Evolutionary conservation across 2,888 invertebrate genomes (phyloP), one percentile per base, ranked within the genome.

Genomic region (Spodoptera picta): DNA sequence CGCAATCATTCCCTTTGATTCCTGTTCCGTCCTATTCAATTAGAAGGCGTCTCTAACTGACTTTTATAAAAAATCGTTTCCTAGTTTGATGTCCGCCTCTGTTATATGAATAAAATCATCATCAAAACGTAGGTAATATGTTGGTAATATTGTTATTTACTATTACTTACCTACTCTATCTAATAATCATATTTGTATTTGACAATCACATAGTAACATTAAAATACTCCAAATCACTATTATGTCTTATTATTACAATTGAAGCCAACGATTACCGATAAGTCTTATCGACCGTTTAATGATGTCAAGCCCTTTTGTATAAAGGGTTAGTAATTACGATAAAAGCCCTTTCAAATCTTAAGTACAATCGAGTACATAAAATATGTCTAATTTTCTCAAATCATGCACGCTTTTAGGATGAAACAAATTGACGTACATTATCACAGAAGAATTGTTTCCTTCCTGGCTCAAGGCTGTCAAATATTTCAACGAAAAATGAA

Each of bases 1-100:
- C 87, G 90, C 90, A 91, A 93, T 93, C 92, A 92, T 93, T 92
- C 91, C 90, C 91, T 93, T 93, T 93, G 93, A 94, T 93, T 93
- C 86, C 86, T 90, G 87, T 90, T 89, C 91, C 93, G 87, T 92
- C 90, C 90, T 89, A 92, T 93, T 93, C 93, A 94, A 94, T 94
- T 94, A 94, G 91, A 85, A 92, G 90, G 90, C 91, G 90, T 87
- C 90, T 90, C 87, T 89, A 87, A 90, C 88, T 87, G 89, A 86
- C 87, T 90, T 75, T 86, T 83, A 84, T 83, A 83, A 86, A 84
- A 87, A 89, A 90, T 82, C 58, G 77, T 76, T 81, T 80, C 78
- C 69, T 76, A 72, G 69, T 77, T 69, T 55, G 67, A 75, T 78
- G 27, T 76, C 61, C 55, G 55, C 67, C 66, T 67, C 62, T 47